Conservation (phyloP, 2,888 invertebrate species). For the Ecliptopera silaceata region DNA sequence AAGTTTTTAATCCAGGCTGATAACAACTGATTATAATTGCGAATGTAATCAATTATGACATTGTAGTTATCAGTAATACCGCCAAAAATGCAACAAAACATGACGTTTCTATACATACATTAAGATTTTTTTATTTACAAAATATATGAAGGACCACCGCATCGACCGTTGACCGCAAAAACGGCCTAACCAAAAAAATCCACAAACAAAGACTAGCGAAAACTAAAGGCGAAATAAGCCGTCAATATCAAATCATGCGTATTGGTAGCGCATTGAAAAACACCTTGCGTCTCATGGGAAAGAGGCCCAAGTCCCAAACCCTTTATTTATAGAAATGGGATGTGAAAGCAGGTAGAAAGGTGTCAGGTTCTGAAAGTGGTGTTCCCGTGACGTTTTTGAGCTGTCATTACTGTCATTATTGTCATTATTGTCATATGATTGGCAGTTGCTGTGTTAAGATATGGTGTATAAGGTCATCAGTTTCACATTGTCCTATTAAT, state of each 20-base stretch:
- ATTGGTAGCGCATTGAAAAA: slow-evolving; percentile 24
- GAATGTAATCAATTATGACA: background rate
- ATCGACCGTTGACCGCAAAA: slow-evolving; percentile 11
- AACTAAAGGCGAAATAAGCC: slow-evolving; percentile 11
- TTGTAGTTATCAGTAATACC: background rate
- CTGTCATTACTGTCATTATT: background rate
- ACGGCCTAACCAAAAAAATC: slow-evolving; percentile 7
- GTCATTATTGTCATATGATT: slow-evolving; percentile 11
- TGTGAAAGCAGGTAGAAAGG: slow-evolving; percentile 30
- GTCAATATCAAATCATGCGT: slow-evolving; percentile 20
- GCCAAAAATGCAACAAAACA: slow-evolving; percentile 8
- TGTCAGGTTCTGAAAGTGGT: slow-evolving; percentile 15
- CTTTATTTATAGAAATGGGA: slow-evolving; percentile 29
- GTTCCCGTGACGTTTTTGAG: slow-evolving; percentile 2
- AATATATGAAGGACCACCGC: slow-evolving; percentile 14
- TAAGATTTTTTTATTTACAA: background rate
- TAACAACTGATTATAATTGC: background rate
- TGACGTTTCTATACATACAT: background rate
- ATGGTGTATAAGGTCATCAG: slow-evolving; percentile 1
- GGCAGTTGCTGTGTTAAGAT: slow-evolving; percentile 5
- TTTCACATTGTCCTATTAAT: background rate
- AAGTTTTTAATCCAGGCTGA: background rate
- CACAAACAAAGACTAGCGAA: slow-evolving; percentile 13
- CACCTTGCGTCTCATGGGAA: slow-evolving; percentile 42
- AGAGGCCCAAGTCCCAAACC: slow-evolving; percentile 21